Percentiles rank a stretch among this genome's conserved stretches.
phyloP scores from a whole-genome alignment of 2,113 vertebrate species.

The Catharus minimus region DNA sequence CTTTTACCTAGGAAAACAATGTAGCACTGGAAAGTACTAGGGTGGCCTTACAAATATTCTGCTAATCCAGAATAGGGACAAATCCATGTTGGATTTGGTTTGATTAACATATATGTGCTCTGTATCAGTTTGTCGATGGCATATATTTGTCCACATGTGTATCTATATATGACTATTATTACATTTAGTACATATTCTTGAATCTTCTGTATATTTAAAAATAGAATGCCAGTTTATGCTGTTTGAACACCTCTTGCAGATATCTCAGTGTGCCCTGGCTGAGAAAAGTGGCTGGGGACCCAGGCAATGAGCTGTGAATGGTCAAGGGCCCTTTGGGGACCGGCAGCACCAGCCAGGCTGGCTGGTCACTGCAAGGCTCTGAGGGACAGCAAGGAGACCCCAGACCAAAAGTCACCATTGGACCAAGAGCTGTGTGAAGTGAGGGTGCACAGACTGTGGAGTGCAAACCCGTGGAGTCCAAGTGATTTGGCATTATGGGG shows the following conservation, averaged over 20 bases:
- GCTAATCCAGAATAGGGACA: neutral
- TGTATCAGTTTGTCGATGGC: neutral
- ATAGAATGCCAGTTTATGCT: neutral
- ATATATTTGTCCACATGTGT: neutral
- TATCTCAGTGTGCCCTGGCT: neutral
- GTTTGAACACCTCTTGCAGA: neutral
- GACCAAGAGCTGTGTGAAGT: neutral
- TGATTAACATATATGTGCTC: neutral
- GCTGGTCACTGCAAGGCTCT: neutral
- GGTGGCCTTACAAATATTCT: neutral
- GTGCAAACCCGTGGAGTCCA: neutral
- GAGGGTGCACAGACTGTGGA: too few relatives aligned
- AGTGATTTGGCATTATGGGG: neutral
- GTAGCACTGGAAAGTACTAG: neutral
- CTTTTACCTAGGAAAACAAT: neutral
- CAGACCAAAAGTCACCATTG: neutral
- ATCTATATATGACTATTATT: neutral
- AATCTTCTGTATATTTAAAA: neutral
- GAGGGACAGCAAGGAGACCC: neutral
- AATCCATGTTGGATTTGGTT: neutral
- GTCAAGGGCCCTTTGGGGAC: neutral
- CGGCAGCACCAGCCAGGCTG: neutral
- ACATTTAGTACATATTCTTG: neutral
- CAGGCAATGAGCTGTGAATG: neutral
- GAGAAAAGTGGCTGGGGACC: neutral